These are phyloP conservation scores for Alloscopus bannaensis DNA, from an alignment of 2,888 invertebrate species.

Conservation along the genomic window DNA sequence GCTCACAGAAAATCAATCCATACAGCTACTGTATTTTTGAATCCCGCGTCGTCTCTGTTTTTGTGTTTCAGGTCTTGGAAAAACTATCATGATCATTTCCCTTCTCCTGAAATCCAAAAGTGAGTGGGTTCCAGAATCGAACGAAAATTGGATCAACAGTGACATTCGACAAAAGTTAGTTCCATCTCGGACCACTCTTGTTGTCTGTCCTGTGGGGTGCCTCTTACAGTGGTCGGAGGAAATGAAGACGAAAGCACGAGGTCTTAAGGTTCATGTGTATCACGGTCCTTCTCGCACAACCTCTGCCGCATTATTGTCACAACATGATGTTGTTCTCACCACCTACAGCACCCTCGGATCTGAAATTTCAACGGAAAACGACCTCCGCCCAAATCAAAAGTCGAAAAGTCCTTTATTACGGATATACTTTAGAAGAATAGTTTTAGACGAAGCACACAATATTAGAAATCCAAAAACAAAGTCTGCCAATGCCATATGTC, in stretches of 20 bases:
- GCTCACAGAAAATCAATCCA: background rate
- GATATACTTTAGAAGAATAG: conserved; percentile 89
- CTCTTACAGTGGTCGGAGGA: conserved; percentile 93
- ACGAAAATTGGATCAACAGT: conserved; percentile 48
- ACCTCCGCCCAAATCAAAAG: conserved; percentile 14
- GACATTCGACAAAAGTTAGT: conserved; percentile 59
- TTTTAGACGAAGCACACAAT: conserved; percentile 95
- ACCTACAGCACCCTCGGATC: conserved; percentile 80
- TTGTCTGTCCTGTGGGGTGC: conserved; percentile 94
- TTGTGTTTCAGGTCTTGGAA: conserved; percentile 84
- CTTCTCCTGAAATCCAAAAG: conserved; percentile 78
- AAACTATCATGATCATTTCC: conserved; percentile 89
- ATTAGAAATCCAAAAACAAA: conserved; percentile 91
- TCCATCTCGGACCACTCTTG: conserved; percentile 82
- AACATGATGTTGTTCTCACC: conserved; percentile 89
- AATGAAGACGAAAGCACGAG: conserved; percentile 81
- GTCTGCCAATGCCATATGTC: conserved; percentile 84
- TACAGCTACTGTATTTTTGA: background rate
- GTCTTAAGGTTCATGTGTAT: conserved; percentile 83
- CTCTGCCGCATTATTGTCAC: conserved; percentile 78
- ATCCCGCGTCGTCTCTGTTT: background rate
- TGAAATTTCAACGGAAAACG: conserved; percentile 65
- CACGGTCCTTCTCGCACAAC: conserved; percentile 87
- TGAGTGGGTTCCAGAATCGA: background rate
- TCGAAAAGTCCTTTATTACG: conserved; percentile 79